phyloP scores from a whole-genome alignment of 2,113 vertebrate species.

The Pipa parva region DNA sequence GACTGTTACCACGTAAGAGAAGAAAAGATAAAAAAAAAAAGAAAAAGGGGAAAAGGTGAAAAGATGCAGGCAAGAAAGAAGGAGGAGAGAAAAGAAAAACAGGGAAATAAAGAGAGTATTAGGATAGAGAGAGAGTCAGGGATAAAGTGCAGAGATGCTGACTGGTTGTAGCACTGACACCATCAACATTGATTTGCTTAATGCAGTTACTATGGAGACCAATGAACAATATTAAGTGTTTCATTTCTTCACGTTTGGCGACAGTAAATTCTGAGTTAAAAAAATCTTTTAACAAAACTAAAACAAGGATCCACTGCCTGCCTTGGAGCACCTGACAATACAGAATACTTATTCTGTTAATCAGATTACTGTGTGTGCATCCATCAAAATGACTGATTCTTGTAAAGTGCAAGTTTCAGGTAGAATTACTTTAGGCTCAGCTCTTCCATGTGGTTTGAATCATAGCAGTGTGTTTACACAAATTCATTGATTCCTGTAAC shows the following conservation, averaged over 20 bases:
- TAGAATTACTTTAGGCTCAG: neutral
- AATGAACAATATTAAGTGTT: conserved; percentile 63
- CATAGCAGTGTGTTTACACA: too few relatives aligned
- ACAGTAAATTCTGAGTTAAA: conserved; percentile 44
- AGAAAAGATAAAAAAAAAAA: neutral
- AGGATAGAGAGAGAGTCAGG: conserved; percentile 35
- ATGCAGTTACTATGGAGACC: conserved; percentile 72
- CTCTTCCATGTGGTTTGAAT: neutral
- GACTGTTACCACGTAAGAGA: neutral
- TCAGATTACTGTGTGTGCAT: neutral
- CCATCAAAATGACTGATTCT: neutral
- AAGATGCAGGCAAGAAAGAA: conserved; percentile 27
- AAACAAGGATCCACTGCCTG: neutral
- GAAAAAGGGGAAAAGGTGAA: neutral
- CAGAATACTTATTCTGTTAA: neutral
- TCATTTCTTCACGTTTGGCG: conserved; percentile 45
- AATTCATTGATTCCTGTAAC: too few relatives aligned
- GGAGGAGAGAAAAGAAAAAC: conserved; percentile 23
- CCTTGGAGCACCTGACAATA: neutral
- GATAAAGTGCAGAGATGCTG: conserved; percentile 50
- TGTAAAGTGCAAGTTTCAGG: neutral
- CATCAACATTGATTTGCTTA: conserved; percentile 76
- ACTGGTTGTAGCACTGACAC: conserved; percentile 68
- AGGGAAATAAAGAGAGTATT: conserved; percentile 10
- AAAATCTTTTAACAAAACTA: conserved; percentile 24